Evolutionary conservation across 2,888 invertebrate species (phyloP).

Genomic region (Dysmachus trigonus): DNA sequence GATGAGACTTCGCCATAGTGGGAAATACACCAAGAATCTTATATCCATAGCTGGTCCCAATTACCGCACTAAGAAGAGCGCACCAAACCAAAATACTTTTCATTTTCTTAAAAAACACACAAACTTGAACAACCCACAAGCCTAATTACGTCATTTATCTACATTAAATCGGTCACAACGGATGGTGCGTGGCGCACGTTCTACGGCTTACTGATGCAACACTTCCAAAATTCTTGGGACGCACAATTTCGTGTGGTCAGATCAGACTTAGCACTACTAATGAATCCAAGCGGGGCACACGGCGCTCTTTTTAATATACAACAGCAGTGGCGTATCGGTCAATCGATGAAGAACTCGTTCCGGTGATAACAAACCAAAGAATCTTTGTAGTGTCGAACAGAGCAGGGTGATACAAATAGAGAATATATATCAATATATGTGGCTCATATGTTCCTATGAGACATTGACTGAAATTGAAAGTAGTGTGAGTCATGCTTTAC

Average conservation of each 20-base stretch:
- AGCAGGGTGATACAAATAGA: neutral
- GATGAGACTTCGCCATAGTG: conserved; percentile 52
- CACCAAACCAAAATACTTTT: neutral
- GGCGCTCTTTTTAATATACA: neutral
- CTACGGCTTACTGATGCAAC: neutral
- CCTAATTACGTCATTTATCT: neutral
- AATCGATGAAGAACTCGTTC: neutral
- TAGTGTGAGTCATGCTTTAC: neutral
- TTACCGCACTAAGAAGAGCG: neutral
- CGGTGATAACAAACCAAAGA: neutral
- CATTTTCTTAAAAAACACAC: neutral
- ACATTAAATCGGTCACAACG: neutral
- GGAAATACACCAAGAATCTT: conserved; percentile 43
- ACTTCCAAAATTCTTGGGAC: neutral
- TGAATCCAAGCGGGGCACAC: neutral
- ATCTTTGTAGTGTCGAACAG: neutral
- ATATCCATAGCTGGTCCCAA: neutral
- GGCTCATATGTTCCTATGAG: neutral
- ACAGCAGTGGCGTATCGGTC: neutral
- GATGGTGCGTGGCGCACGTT: neutral
- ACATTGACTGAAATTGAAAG: neutral
- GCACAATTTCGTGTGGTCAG: neutral
- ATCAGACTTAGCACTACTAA: neutral
- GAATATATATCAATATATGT: too few relatives aligned
- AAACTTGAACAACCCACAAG: neutral